These are phyloP conservation scores for Cylindroiulus punctatus DNA, from an alignment of 2,888 invertebrate genomes.

Conservation along the genomic window DNA sequence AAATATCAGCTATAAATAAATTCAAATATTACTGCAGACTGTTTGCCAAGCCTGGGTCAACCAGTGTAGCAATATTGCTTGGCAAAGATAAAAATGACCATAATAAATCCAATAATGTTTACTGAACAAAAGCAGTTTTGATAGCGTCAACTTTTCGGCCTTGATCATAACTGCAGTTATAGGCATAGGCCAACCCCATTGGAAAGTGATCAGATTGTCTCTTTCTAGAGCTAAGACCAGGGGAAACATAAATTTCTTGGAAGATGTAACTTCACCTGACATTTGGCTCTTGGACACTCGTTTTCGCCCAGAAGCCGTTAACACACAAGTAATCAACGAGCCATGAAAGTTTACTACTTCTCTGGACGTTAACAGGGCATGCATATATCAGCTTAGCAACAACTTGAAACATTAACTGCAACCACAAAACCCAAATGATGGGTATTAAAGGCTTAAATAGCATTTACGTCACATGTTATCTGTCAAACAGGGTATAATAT, in stretches of 20 bases:
- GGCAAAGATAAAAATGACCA: background rate
- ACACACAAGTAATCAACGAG: background rate
- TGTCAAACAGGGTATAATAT: background rate
- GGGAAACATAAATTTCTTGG: background rate
- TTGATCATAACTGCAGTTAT: too few relatives aligned
- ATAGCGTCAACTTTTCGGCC: conserved; percentile 10
- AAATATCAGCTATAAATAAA: background rate
- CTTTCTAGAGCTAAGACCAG: background rate
- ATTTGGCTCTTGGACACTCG: background rate
- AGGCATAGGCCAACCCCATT: too few relatives aligned
- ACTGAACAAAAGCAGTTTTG: background rate
- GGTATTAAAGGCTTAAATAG: background rate
- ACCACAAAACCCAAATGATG: conserved; percentile 2
- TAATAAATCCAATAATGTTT: conserved; percentile 25
- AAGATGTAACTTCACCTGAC: conserved; percentile 3
- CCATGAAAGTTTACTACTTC: conserved; percentile 9
- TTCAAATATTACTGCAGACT: conserved; percentile 9
- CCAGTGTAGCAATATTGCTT: background rate
- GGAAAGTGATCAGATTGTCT: background rate
- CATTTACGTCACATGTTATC: conserved; percentile 18
- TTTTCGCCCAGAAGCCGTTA: background rate
- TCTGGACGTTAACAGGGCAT: background rate
- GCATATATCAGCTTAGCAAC: background rate
- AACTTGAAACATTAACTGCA: background rate
- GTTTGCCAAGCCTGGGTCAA: conserved; percentile 1